A percentile compares a stretch with the other conserved stretches of the same genome.
Evolutionary conservation across 1,140 invertebrate genomes (phyloP).

Genomic region (Bactericera cockerelli): DNA sequence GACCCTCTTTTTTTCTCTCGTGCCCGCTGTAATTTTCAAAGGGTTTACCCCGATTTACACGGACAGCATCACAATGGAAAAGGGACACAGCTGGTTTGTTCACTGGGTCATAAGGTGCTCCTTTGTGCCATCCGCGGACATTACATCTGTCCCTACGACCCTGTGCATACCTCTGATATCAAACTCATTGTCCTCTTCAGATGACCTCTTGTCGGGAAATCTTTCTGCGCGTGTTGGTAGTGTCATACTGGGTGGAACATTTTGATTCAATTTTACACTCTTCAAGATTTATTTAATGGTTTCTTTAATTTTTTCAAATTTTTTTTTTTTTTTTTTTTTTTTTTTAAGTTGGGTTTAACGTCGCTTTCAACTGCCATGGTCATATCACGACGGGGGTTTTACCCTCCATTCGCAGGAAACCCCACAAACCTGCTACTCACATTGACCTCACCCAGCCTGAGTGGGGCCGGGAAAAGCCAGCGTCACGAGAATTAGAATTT

Average conservation of each 20-base stretch:
- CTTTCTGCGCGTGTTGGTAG: background rate
- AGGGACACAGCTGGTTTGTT: background rate
- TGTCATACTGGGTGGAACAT: background rate
- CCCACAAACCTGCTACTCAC: no score
- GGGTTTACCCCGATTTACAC: conserved; percentile 3
- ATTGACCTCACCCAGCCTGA: no score
- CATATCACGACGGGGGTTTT: no score
- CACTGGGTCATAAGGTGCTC: conserved; percentile 6
- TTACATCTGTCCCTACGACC: conserved; percentile 8
- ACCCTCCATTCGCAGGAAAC: no score
- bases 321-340: no score
- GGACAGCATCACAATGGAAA: background rate
- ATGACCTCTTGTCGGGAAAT: background rate
- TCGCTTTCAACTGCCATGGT: no score
- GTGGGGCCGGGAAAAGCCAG: no score
- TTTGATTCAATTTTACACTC: no score
- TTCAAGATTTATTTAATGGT: no score
- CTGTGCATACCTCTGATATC: background rate
- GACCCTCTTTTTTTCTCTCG: background rate
- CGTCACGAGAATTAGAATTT: no score
- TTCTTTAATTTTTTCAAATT: no score
- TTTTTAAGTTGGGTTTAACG: no score
- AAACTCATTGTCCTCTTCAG: background rate
- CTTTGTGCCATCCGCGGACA: background rate
- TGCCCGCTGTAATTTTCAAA: background rate